A percentile compares a stretch with the other conserved stretches of the same genome.
phyloP scores from a whole-genome alignment of 2,888 invertebrate genomes.

The Epinotia nisella region DNA sequence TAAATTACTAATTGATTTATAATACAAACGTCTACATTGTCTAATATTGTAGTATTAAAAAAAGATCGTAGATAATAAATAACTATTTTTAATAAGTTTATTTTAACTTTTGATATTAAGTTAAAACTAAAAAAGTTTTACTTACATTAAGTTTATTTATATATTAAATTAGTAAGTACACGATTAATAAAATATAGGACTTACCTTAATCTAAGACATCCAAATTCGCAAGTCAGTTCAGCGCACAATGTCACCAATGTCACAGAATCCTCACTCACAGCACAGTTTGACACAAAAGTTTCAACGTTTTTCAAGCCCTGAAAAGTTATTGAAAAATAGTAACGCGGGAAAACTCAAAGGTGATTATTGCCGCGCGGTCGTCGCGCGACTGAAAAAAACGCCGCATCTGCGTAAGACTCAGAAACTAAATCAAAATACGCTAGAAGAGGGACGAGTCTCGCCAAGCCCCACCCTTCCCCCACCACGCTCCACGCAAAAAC shows the following conservation, averaged over 20 bases:
- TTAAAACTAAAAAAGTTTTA: background rate
- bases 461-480: slow-evolving; percentile 82
- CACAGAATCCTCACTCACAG: slow-evolving; percentile 56
- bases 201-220: slow-evolving; percentile 79
- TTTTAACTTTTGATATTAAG: background rate
- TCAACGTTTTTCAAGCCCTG: slow-evolving; percentile 49
- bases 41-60: no score
- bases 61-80: background rate
- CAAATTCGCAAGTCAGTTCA: slow-evolving; percentile 62
- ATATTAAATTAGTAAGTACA: no score
- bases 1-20: background rate
- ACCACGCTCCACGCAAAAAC: slow-evolving; percentile 80
- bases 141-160: background rate
- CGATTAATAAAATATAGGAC: slow-evolving; percentile 47
- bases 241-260: slow-evolving; percentile 52
- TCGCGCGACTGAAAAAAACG: slow-evolving; percentile 84
- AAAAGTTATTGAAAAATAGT: slow-evolving; percentile 57
- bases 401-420: slow-evolving; percentile 83
- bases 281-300: slow-evolving; percentile 57
- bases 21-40: background rate
- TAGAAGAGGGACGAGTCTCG: slow-evolving; percentile 82
- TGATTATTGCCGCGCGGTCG: slow-evolving; percentile 75
- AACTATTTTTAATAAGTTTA: background rate
- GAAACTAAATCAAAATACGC: slow-evolving; percentile 85
- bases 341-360: slow-evolving; percentile 64